A percentile compares a stretch with the other conserved stretches of the same genome.
Conservation (phyloP, 2,797 vertebrate genomes). For the Nothura maculosa region DNA sequence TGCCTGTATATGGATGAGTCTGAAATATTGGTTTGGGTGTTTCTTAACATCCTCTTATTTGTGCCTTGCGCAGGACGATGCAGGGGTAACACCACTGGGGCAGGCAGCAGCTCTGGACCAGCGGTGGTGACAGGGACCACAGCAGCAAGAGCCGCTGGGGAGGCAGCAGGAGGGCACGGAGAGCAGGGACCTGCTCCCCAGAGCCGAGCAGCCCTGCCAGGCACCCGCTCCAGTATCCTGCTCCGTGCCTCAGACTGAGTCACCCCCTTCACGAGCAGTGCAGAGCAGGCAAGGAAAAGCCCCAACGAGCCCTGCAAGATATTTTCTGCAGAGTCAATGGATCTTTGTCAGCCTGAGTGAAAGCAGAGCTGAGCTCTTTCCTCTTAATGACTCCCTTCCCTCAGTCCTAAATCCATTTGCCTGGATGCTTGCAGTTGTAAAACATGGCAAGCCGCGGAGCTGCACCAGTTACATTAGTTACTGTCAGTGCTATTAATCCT, state of each 20-base stretch:
- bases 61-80: rapidly evolving
- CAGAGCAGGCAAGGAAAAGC: neutral
- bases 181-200: neutral
- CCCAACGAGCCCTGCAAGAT: neutral
- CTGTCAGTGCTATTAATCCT: neutral
- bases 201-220: neutral
- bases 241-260: neutral
- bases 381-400: neutral
- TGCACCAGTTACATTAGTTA: neutral
- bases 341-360: neutral
- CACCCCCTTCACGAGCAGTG: neutral
- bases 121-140: rapidly evolving
- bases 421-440: neutral
- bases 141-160: neutral
- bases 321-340: neutral
- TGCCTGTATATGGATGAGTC: neutral
- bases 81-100: too few relatives aligned
- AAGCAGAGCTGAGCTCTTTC: neutral
- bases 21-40: neutral
- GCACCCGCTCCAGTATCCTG: too few relatives aligned
- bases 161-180: rapidly evolving
- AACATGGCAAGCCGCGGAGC: neutral
- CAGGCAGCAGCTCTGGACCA: neutral
- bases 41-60: neutral
- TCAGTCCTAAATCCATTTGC: neutral